phyloP scores from a whole-genome alignment of 2,888 invertebrate species.

The Baccha elongata region DNA sequence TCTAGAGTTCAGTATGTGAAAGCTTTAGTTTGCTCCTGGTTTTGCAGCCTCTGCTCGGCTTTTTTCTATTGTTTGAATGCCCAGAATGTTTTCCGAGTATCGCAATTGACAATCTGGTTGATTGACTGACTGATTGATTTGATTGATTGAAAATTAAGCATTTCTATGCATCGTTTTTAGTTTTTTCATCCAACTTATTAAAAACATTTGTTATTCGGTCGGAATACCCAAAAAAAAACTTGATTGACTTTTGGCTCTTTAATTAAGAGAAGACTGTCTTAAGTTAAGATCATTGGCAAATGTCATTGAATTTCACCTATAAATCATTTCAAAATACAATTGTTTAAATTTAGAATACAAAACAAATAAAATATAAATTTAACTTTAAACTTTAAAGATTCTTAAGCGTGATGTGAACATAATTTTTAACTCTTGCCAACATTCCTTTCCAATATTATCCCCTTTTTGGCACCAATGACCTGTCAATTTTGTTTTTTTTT shows the following conservation, averaged over 20 bases:
- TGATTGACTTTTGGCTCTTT: neutral
- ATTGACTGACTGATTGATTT: too few species aligned
- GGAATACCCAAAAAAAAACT: neutral
- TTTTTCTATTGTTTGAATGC: too few species aligned
- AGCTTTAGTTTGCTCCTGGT: too few species aligned
- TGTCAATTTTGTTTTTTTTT: neutral
- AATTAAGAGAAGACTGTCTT: conserved; percentile 4
- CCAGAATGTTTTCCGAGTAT: too few species aligned
- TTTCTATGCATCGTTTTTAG: too few species aligned
- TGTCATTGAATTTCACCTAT: conserved; percentile 31
- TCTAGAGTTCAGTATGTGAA: too few species aligned
- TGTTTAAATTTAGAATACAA: neutral
- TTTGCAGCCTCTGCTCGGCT: too few species aligned
- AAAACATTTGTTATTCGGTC: neutral
- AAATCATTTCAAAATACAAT: conserved; percentile 13
- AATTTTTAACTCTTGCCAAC: neutral
- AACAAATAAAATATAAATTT: conserved; percentile 1
- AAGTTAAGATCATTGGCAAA: conserved; percentile 39
- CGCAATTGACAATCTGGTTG: too few species aligned
- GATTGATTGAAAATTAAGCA: too few species aligned
- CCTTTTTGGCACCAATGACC: neutral
- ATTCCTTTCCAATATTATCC: neutral
- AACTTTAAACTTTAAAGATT: neutral
- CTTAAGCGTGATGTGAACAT: neutral
- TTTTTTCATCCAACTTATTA: too few species aligned